Conservation (phyloP, 2,113 vertebrate genomes). For the Natator depressus region DNA sequence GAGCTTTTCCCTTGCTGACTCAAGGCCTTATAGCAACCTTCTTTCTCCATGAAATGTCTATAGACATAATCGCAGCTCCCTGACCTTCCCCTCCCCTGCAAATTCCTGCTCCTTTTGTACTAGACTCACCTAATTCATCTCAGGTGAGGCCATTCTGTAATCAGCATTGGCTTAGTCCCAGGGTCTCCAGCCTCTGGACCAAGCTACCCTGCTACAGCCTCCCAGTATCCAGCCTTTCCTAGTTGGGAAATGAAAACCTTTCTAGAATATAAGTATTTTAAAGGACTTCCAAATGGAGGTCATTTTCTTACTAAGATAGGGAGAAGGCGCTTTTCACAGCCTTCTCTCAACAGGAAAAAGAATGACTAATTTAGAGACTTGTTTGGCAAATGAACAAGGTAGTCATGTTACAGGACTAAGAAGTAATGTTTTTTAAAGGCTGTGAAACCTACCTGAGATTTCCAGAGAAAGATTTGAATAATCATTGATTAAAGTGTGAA, state of each 20-base stretch:
- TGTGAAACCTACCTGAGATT: slow-evolving; percentile 42
- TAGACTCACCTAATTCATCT: not conserved
- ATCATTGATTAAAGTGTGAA: slow-evolving; percentile 64
- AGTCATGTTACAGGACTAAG: not conserved
- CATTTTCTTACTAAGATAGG: not conserved
- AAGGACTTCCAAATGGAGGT: not conserved
- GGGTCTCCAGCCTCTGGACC: not conserved
- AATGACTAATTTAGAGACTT: not conserved
- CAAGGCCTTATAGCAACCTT: not conserved
- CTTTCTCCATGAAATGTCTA: not conserved
- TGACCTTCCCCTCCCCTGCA: not conserved
- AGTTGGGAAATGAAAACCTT: not conserved
- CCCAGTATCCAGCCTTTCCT: not conserved
- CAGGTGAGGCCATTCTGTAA: not conserved
- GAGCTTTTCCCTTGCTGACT: not conserved
- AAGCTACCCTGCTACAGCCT: not conserved
- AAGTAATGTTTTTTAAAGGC: not conserved
- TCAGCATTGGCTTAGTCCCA: not conserved
- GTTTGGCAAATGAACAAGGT: not conserved
- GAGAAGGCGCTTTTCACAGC: not conserved
- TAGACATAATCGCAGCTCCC: not conserved
- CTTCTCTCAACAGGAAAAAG: not conserved
- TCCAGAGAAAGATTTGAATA: slow-evolving; percentile 42
- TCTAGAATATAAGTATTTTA: not conserved
- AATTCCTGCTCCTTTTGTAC: not conserved